These are phyloP conservation scores for Microcebus tavaratra DNA, from an alignment of 2,113 vertebrate species.

Conservation along the genomic window DNA sequence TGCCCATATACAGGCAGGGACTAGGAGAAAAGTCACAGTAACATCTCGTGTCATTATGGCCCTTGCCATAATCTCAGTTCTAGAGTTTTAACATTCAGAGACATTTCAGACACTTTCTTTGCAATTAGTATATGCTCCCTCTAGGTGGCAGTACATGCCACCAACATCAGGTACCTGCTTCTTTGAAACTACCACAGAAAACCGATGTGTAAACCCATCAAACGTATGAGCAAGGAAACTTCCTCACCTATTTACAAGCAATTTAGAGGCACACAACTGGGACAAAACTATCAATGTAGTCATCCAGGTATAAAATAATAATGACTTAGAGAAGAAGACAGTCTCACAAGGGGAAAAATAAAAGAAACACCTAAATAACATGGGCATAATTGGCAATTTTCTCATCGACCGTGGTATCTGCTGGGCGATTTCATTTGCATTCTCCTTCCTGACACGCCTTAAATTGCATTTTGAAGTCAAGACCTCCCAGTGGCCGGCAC, in stretches of 20 bases:
- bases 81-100: background rate
- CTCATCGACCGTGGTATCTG: background rate
- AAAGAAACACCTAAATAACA: constrained; percentile 36
- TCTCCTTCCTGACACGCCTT: background rate
- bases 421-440: background rate
- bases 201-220: background rate
- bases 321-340: background rate
- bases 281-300: constrained; percentile 12
- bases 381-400: background rate
- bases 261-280: background rate
- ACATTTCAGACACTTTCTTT: background rate
- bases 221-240: background rate
- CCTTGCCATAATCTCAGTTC: background rate
- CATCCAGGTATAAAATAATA: constrained; percentile 52
- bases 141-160: constrained; percentile 30
- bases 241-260: background rate
- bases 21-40: background rate
- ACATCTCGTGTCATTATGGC: background rate
- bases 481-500: rapidly evolving
- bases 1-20: background rate
- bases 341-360: background rate
- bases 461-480: background rate
- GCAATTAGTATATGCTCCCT: constrained; percentile 28
- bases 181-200: background rate
- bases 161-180: background rate